Base-by-base conservation (phyloP, 2,888 invertebrate species). In the Drosophila monieri region DNA sequence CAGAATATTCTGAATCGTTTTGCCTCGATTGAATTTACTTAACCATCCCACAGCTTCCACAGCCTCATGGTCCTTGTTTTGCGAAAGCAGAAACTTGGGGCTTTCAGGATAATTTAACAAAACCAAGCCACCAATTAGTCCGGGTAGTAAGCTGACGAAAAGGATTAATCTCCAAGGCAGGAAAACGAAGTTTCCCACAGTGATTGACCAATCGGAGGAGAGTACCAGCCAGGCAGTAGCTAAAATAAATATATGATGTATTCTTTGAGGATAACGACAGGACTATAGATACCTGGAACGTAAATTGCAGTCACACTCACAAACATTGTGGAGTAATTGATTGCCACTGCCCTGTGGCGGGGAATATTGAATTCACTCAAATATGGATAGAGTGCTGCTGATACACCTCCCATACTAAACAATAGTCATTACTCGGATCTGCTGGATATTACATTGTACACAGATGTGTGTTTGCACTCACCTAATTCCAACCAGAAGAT, bases 301-400 rank as follows among this genome's bases (percentile, higher is more conserved):
- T 90, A 89, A 37, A 89, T 90, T 9, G 88, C 85, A 8, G 85
- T 75, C 58, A 89, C 75, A 70, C 89, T 89, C 0, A 90, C 89
- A 60, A 90, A 89, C 90, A 90, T 90, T 1, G 89, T 86, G 3
- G 90, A 88, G 73, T 89, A 90, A 75, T 89, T 89, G 49, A 89
- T 89, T 5, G 88, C 87, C 35, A 89, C 77, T 6, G 90, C 89
- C 27, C 89, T 81, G 57, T 90, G 83, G 35, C 89, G 85, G 27
- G 80, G 79, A 23, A 85, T 87, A 57, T 88, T 90, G 51, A 89
- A 89, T 60, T 89, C 89, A 46, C 89, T 84, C 1, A 89, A 62
- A 52, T 90, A 89, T 1, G 89, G 78, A 71, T 90, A 89, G 2
- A 90, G 57, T 5, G 79, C 80, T 4, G 85, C 89, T 15, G 90